Evolutionary conservation across 1,140 invertebrate species (phyloP).

Genomic region (Telenomus remus): DNA sequence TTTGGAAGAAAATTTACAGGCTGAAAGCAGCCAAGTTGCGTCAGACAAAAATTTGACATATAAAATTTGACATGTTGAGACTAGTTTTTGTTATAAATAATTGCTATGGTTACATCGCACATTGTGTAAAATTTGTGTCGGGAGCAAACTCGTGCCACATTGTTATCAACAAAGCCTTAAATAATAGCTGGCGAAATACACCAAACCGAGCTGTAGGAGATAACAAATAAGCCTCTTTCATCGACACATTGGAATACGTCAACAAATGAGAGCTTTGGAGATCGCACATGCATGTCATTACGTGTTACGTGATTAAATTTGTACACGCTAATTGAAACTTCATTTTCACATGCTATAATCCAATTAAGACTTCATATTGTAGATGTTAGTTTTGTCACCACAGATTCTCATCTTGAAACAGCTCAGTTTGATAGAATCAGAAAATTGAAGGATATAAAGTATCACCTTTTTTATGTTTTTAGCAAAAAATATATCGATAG

Average conservation of each 20-base stretch:
- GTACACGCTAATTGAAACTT: constrained; percentile 52
- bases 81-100: no score
- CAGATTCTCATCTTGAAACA: constrained; percentile 29
- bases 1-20: constrained; percentile 4
- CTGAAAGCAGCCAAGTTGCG: constrained; percentile 13
- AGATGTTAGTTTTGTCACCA: constrained; percentile 29
- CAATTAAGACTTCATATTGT: constrained; percentile 51
- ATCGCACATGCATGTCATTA: constrained; percentile 44
- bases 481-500: no score
- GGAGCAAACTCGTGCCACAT: not conserved
- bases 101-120: no score
- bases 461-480: no score
- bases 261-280: constrained; percentile 38
- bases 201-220: not conserved
- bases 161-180: constrained; percentile 27
- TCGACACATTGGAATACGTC: constrained; percentile 39
- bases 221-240: constrained; percentile 40
- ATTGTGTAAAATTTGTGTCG: constrained; percentile 12
- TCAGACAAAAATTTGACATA: not conserved
- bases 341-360: constrained; percentile 49
- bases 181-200: constrained; percentile 26
- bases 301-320: constrained; percentile 51
- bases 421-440: not conserved
- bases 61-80: no score
- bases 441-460: no score